Evolutionary conservation across 1,140 invertebrate species (phyloP).

Genomic region (Drosophila rufa): DNA sequence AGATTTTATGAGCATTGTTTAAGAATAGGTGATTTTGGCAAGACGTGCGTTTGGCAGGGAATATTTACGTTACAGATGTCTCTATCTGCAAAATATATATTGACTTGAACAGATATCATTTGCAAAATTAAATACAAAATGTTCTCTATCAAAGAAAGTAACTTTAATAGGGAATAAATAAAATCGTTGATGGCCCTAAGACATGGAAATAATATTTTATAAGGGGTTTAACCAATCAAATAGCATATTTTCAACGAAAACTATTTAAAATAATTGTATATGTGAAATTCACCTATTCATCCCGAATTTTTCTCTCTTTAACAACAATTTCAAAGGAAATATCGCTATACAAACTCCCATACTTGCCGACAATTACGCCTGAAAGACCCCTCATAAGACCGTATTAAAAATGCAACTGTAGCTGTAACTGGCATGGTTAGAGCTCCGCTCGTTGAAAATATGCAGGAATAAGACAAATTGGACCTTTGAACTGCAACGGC

Average conservation of each 20-base stretch:
- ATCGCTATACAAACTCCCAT: not conserved
- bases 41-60: slow-evolving; percentile 27
- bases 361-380: not conserved
- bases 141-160: no score
- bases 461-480: slow-evolving; percentile 3
- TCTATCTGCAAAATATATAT: not conserved
- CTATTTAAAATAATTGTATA: no score
- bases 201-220: no score
- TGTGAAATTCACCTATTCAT: no score
- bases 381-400: slow-evolving; percentile 2
- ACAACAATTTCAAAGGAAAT: not conserved
- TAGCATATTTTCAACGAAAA: no score
- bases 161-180: no score
- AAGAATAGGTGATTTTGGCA: slow-evolving; percentile 39
- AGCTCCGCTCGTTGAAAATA: slow-evolving; percentile 2
- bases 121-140: no score
- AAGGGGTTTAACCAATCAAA: no score
- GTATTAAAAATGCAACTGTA: slow-evolving; percentile 11
- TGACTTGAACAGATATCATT: no score
- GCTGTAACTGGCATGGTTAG: not conserved
- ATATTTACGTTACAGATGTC: not conserved
- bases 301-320: no score
- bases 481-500: slow-evolving; percentile 3
- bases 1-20: slow-evolving; percentile 64
- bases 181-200: no score